Conservation (phyloP, 2,888 invertebrate species). For the Ectropis crepuscularia region DNA sequence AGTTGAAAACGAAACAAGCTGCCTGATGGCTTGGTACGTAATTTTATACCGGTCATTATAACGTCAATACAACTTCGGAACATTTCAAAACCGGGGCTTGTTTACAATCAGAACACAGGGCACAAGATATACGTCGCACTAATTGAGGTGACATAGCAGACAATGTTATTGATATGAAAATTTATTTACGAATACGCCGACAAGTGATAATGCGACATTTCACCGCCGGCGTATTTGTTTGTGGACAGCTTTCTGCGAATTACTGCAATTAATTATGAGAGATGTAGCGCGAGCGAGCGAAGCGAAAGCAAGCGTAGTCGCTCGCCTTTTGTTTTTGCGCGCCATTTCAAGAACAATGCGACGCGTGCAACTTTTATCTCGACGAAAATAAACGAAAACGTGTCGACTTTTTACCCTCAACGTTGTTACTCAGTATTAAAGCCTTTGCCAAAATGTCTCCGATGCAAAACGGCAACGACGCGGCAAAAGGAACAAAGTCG, state of each 20-base stretch:
- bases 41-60: constrained; percentile 21
- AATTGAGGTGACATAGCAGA: constrained; percentile 51
- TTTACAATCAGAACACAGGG: constrained; percentile 30
- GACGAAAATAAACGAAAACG: constrained; percentile 64
- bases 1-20: constrained; percentile 21
- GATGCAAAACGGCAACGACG: constrained; percentile 49
- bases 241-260: constrained; percentile 74
- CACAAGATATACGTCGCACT: constrained; percentile 26
- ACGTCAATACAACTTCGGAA: too few species aligned
- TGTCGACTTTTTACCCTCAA: constrained; percentile 61
- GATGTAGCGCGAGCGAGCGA: constrained; percentile 53
- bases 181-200: constrained; percentile 67
- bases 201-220: constrained; percentile 73
- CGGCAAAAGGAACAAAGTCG: constrained; percentile 40
- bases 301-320: constrained; percentile 46
- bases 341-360: constrained; percentile 78
- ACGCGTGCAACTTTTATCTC: constrained; percentile 72
- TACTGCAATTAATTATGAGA: constrained; percentile 78
- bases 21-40: not conserved
- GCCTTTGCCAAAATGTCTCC: constrained; percentile 53
- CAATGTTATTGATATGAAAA: constrained; percentile 62
- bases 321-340: constrained; percentile 71
- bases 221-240: constrained; percentile 65
- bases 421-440: constrained; percentile 41
- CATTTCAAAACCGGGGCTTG: constrained; percentile 29